phyloP scores from a whole-genome alignment of 2,797 vertebrate species.

The Smutsia temminckii region DNA sequence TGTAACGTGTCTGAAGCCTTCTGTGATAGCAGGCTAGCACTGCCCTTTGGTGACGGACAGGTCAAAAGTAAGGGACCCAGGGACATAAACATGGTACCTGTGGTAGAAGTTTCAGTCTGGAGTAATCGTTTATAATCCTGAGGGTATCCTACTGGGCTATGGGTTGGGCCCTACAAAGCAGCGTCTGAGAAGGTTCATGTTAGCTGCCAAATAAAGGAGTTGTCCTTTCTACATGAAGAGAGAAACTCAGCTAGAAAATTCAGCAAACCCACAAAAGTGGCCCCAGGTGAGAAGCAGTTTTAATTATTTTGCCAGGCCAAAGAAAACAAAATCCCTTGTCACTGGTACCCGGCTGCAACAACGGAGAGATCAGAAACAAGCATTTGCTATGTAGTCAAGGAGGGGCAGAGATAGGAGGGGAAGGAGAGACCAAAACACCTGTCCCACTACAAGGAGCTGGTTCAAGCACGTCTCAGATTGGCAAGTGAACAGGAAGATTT shows the following conservation, averaged over 20 bases:
- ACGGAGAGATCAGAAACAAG: neutral
- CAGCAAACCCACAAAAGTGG: neutral
- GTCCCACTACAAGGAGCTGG: neutral
- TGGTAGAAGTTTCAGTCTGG: neutral
- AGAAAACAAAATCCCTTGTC: neutral
- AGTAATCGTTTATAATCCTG: neutral
- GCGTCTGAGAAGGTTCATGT: neutral
- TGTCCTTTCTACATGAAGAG: neutral
- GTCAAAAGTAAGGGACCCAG: neutral
- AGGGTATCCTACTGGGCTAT: neutral
- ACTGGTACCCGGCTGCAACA: neutral
- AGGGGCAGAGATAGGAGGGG: fast-evolving
- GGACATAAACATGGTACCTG: neutral
- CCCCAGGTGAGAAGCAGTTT: neutral
- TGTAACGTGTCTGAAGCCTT: neutral
- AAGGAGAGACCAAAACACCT: neutral
- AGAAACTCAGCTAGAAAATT: neutral
- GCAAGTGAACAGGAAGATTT: neutral
- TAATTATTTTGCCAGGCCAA: neutral
- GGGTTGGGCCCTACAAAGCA: fast-evolving
- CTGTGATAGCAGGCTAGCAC: neutral
- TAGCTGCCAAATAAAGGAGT: neutral
- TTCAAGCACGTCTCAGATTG: neutral
- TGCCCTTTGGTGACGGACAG: neutral
- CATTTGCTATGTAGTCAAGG: neutral